Conservation (phyloP, 2,888 invertebrate genomes). For the Meiosimyza platycephala region DNA sequence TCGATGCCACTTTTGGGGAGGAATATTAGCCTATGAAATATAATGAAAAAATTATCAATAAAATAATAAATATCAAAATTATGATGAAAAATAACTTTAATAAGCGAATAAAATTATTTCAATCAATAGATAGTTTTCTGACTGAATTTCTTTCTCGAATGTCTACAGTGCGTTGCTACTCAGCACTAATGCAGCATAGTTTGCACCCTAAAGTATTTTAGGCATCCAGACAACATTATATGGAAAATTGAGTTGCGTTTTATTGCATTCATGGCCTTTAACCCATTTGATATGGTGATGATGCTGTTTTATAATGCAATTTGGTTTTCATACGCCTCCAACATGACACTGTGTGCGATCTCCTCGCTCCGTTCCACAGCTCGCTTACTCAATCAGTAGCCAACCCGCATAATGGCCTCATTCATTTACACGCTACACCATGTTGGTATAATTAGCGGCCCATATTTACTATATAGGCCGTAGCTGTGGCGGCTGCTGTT, state of each 20-base stretch:
- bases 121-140: too few species aligned
- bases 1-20: too few species aligned
- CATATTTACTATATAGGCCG: constrained; percentile 44
- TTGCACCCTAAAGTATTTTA: too few species aligned
- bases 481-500: not conserved
- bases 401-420: constrained; percentile 60
- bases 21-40: too few species aligned
- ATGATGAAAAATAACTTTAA: too few species aligned
- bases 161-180: too few species aligned
- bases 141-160: too few species aligned
- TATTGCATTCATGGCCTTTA: not conserved
- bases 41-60: too few species aligned
- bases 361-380: not conserved
- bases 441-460: constrained; percentile 55
- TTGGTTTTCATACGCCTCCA: too few species aligned
- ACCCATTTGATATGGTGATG: constrained; percentile 9
- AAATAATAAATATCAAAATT: too few species aligned
- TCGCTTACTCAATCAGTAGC: constrained; percentile 47
- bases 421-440: constrained; percentile 51
- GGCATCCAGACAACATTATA: not conserved
- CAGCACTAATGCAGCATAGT: too few species aligned
- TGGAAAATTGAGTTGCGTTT: constrained; percentile 7
- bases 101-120: too few species aligned
- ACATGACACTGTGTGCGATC: not conserved
- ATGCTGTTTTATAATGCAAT: not conserved